phyloP scores from a whole-genome alignment of 2,888 invertebrate genomes.

The Eupithecia vulgata region DNA sequence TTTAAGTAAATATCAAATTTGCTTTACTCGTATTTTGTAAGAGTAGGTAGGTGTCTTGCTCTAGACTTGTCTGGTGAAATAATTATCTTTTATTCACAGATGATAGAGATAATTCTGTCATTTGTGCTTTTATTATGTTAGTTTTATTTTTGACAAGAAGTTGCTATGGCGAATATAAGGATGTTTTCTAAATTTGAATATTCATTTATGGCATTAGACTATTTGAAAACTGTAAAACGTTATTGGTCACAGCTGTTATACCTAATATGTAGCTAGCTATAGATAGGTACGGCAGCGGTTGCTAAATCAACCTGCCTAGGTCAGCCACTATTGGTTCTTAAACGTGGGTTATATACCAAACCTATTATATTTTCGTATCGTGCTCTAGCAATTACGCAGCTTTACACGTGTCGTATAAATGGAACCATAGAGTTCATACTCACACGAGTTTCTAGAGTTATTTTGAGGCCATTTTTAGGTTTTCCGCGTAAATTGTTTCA shows the following conservation, averaged over 20 bases:
- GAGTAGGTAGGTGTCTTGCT: not conserved
- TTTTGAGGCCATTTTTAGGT: constrained; percentile 9
- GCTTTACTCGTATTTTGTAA: not conserved
- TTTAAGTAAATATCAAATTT: not conserved
- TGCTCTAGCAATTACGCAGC: constrained; percentile 30
- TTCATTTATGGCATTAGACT: not conserved
- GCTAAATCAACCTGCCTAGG: constrained; percentile 4
- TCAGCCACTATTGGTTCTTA: constrained; percentile 1
- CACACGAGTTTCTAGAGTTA: constrained; percentile 14
- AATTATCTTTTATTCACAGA: not conserved
- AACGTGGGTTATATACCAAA: not conserved
- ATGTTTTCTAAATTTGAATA: not conserved
- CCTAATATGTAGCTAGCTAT: not conserved
- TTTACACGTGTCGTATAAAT: constrained; percentile 21
- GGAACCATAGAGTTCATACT: not conserved
- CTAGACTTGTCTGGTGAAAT: not conserved
- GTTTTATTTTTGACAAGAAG: not conserved
- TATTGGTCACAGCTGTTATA: not conserved
- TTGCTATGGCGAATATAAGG: not conserved
- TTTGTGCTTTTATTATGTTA: not conserved
- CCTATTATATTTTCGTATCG: constrained; percentile 17
- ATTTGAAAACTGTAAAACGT: not conserved
- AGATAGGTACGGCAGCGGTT: not conserved
- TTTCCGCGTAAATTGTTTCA: not conserved
- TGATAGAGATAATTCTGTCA: no score